phyloP scores from a whole-genome alignment of 2,888 invertebrate genomes.

The Halictus quadricinctus region DNA sequence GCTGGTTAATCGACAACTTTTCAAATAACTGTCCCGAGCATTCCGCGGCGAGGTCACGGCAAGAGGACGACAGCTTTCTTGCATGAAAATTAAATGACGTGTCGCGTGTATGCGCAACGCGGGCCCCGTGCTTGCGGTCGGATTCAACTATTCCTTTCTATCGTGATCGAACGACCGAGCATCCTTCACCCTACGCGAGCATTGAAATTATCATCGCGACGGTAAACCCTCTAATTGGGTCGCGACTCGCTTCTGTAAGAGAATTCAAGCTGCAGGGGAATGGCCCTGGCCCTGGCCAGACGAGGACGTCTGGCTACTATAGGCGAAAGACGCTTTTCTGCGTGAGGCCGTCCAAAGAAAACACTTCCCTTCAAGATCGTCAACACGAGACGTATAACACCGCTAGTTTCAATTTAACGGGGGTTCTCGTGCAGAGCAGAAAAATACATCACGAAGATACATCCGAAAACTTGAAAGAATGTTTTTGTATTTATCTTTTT shows the following conservation, averaged over 20 bases:
- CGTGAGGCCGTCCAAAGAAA: neutral
- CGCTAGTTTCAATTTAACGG: neutral
- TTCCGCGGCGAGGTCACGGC: slow-evolving; percentile 65
- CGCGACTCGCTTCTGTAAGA: neutral
- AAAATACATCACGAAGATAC: no score
- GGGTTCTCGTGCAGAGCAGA: neutral
- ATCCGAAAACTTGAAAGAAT: no score
- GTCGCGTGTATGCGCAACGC: slow-evolving; percentile 31
- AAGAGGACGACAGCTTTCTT: slow-evolving; percentile 65
- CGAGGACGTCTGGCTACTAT: neutral
- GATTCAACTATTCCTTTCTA: slow-evolving; percentile 29
- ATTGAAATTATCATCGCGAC: neutral
- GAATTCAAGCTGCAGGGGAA: neutral
- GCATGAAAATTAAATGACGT: slow-evolving; percentile 59
- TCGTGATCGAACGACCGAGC: neutral
- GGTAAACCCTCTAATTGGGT: slow-evolving; percentile 17
- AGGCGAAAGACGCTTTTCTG: neutral
- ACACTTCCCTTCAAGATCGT: neutral
- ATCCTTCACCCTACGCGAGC: neutral
- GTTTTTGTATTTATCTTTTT: no score
- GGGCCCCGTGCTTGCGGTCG: neutral
- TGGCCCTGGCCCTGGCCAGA: slow-evolving; percentile 17
- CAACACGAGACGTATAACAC: neutral
- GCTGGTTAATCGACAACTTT: slow-evolving; percentile 58
- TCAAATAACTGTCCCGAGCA: slow-evolving; percentile 60